Conservation (phyloP, 2,113 vertebrate genomes). For the Platichthys stellatus region DNA sequence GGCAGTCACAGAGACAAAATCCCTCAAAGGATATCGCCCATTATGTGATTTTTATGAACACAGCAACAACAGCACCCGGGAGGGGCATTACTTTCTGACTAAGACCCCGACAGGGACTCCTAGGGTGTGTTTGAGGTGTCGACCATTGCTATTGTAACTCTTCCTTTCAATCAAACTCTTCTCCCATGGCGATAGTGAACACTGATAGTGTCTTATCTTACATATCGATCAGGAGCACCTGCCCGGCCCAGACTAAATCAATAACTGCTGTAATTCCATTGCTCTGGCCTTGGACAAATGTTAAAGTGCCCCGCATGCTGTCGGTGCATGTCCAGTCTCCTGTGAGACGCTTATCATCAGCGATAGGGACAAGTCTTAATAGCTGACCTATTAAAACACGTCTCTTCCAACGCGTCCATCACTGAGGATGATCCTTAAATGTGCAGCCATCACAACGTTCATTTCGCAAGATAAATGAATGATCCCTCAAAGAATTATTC, state of each 20-base stretch:
- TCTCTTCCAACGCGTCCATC: slow-evolving; percentile 20
- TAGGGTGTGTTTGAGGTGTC: slow-evolving; percentile 18
- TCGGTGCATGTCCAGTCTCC: slow-evolving; percentile 33
- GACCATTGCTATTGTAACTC: slow-evolving; percentile 5
- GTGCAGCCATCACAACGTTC: background rate
- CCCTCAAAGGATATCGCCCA: slow-evolving; percentile 9
- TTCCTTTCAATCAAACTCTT: background rate
- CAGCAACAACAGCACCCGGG: slow-evolving; percentile 8
- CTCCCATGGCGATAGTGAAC: slow-evolving; percentile 17
- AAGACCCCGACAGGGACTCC: background rate
- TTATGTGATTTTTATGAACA: slow-evolving; percentile 20
- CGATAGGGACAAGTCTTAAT: slow-evolving; percentile 50
- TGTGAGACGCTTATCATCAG: slow-evolving; percentile 46
- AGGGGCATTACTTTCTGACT: background rate
- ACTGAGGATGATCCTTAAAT: background rate
- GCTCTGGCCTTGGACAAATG: slow-evolving; percentile 35
- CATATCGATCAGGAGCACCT: slow-evolving; percentile 30
- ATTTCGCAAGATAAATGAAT: background rate
- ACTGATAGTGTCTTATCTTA: slow-evolving; percentile 46
- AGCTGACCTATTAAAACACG: slow-evolving; percentile 64
- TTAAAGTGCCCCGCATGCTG: slow-evolving; percentile 8
- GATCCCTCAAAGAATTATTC: background rate
- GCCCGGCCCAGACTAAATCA: slow-evolving; percentile 23
- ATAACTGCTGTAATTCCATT: slow-evolving; percentile 46
- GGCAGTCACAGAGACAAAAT: slow-evolving; percentile 9